phyloP scores from a whole-genome alignment of 2,888 invertebrate genomes.

The Cheilosia scutellata region DNA sequence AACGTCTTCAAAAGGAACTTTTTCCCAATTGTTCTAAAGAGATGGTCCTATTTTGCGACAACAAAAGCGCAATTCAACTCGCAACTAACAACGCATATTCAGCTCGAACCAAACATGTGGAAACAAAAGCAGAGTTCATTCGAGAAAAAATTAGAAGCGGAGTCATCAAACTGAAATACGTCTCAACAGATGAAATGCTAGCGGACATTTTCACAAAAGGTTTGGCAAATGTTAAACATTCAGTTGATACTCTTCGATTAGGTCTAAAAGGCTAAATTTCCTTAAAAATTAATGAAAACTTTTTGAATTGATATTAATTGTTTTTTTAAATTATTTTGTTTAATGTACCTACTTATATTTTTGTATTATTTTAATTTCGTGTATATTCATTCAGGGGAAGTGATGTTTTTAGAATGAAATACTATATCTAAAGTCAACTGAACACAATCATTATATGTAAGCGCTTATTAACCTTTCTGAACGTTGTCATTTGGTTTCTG shows the following conservation, averaged over 20 bases:
- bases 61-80: slow-evolving; percentile 65
- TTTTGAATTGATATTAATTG: background rate
- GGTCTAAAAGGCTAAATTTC: background rate
- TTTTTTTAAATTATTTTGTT: too few species aligned
- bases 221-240: background rate
- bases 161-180: background rate
- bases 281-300: background rate
- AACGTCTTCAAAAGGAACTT: slow-evolving; percentile 37
- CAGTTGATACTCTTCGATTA: background rate
- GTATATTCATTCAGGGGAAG: slow-evolving; percentile 2
- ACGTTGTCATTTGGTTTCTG: too few species aligned
- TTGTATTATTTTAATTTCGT: background rate
- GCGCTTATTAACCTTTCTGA: too few species aligned
- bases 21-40: too few species aligned
- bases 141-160: slow-evolving; percentile 20
- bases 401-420: background rate
- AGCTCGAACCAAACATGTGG: slow-evolving; percentile 56
- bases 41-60: slow-evolving; percentile 30
- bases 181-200: background rate
- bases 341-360: too few species aligned
- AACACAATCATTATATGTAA: too few species aligned
- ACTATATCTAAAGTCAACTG: too few species aligned
- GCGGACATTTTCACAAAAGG: slow-evolving; percentile 1
- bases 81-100: slow-evolving; percentile 30
- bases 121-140: slow-evolving; percentile 46